Base-by-base conservation (phyloP, 1,140 invertebrate species). In the Bombus soroeensis region DNA sequence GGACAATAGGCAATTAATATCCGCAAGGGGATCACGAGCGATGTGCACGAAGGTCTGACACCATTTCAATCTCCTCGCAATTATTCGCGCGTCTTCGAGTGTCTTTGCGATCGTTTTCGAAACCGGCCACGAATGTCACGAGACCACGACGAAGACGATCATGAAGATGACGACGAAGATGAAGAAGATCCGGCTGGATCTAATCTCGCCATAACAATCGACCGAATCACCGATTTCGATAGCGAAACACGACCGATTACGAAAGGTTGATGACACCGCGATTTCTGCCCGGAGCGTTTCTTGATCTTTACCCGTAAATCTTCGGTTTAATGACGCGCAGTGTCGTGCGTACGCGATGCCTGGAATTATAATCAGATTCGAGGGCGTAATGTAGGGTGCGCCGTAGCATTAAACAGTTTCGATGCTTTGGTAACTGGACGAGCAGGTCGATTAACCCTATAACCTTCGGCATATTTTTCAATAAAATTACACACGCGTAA, bases 301-400 rank as follows among this genome's bases (percentile, higher is more conserved):
- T 57, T 87, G 86, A 87, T 87, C 75, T 87, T 87, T 87, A 34
- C n/a, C 25, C 70, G 86, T 84, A 87, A 87, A 87, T 87, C 86
- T 47, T 43, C 37, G 57, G 1, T 68, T 74, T 74, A 74, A 79
- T 70, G 66, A 75, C 43, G 32, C 34, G 28, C 34, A 5, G n/a
- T 47, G 32, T 39, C 47, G 41, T 32, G 53, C 53, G 47, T 39
- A 59, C 59, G 18, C 22, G n/a, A 32, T 22, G 34, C 5, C 18
- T 57, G 53, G 78, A 81, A 85, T 85, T 74, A 64, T 28, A 64
- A 81, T 79, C 39, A 66, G 47, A 41, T 32, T 41, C 53, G 57
- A 43, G 83, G 66, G 75, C 64, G 74, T 62, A 37, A 80, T 25
- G 28, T 28, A 34, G 76, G 83, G 68, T 72, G 83, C 64, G 47